phyloP scores from a whole-genome alignment of 2,797 vertebrate species.

The Gymnocypris eckloni region DNA sequence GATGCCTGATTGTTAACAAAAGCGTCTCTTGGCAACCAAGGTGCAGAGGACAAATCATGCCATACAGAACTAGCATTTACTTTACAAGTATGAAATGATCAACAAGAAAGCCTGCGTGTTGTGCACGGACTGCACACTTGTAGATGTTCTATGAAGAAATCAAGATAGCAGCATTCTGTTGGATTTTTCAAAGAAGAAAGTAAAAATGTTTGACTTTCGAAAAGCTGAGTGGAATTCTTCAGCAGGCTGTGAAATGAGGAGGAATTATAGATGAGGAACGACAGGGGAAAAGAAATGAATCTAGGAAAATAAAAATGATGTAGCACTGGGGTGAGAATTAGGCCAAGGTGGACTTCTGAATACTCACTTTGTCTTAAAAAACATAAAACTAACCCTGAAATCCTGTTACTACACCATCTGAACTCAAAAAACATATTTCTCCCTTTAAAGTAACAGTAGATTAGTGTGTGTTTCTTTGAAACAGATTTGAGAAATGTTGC shows the following conservation, averaged over 20 bases:
- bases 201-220: not conserved
- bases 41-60: not conserved
- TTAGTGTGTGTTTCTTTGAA: not conserved
- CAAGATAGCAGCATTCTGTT: not conserved
- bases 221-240: not conserved
- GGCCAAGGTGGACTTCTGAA: not conserved
- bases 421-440: not conserved
- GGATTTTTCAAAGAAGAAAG: not conserved
- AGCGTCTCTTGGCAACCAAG: not conserved
- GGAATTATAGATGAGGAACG: slow-evolving; percentile 14
- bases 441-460: not conserved
- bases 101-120: not conserved
- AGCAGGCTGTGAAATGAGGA: not conserved
- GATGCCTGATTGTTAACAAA: not conserved
- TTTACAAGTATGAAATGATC: not conserved
- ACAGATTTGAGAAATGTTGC: not conserved
- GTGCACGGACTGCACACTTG: not conserved
- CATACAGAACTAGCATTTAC: not conserved
- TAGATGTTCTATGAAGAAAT: not conserved
- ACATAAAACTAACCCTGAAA: not conserved
- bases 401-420: slow-evolving; percentile 2
- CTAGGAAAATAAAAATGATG: not conserved
- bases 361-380: not conserved
- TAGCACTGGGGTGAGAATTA: slow-evolving; percentile 4
- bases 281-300: not conserved